Conservation (phyloP, 2,888 invertebrate genomes). For the Agrochola lychnidis region DNA sequence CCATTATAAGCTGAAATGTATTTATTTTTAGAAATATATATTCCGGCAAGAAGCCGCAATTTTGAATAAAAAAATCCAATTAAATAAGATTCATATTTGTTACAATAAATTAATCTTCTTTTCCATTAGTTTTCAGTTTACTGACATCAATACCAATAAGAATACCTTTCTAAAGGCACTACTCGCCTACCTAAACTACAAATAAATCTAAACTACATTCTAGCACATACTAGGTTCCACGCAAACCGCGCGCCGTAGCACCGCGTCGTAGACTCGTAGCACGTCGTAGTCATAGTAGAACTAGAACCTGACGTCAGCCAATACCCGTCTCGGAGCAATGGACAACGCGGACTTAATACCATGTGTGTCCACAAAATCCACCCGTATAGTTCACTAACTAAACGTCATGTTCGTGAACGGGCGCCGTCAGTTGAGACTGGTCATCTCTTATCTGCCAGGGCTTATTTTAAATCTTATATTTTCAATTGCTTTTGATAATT, state of each 20-base stretch:
- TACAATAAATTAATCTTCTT: background rate
- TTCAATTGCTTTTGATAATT: no score
- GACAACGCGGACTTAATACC: background rate
- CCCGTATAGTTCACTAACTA: no score
- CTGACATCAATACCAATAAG: background rate
- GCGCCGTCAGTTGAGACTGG: no score
- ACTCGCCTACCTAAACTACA: background rate
- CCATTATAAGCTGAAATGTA: background rate
- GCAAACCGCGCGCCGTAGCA: conserved; percentile 8
- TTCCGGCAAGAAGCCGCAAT: background rate
- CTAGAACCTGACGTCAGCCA: conserved; percentile 38
- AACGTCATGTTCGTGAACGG: no score
- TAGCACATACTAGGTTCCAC: background rate
- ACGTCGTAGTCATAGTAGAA: conserved; percentile 9
- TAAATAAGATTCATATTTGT: background rate
- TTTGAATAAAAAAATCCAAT: background rate
- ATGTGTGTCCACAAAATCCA: no score
- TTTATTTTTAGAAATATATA: background rate
- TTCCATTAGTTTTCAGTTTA: background rate
- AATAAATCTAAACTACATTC: background rate
- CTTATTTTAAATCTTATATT: no score
- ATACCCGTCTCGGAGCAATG: conserved; percentile 32
- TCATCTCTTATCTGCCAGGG: no score
- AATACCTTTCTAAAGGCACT: background rate
- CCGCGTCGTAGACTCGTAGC: background rate